Percentiles rank a stretch among this genome's conserved stretches.
Conservation (phyloP, 2,113 vertebrate genomes). For the Halcyon malimbica region DNA sequence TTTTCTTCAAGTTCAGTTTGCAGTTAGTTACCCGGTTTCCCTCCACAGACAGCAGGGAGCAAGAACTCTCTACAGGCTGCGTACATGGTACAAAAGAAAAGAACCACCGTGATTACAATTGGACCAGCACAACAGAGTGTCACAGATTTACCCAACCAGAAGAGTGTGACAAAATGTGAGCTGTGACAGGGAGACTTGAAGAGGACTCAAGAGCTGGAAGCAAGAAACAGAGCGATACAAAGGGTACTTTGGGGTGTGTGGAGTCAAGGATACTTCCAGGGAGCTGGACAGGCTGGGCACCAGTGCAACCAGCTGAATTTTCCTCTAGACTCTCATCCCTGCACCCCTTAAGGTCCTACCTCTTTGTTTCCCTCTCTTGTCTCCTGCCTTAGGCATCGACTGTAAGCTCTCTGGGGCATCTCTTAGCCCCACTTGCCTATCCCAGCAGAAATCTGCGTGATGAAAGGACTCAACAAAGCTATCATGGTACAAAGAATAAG, state of each 20-base stretch:
- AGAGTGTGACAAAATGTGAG: not conserved
- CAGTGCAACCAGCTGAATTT: not conserved
- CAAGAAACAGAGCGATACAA: not conserved
- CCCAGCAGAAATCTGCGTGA: not conserved
- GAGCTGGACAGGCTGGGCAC: not conserved
- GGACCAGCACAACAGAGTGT: not conserved
- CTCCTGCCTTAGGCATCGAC: not conserved
- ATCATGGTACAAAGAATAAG: not conserved
- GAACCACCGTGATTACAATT: rapidly evolving
- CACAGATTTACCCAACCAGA: not conserved
- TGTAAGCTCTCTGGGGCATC: not conserved
- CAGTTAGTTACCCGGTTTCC: not conserved
- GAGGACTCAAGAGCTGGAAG: not conserved
- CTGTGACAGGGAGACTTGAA: not conserved
- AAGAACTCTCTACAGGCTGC: too few species aligned
- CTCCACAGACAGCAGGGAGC: not conserved
- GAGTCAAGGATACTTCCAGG: not conserved
- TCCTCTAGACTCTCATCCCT: not conserved
- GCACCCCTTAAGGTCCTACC: not conserved
- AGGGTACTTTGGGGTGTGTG: not conserved
- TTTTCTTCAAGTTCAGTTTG: not conserved
- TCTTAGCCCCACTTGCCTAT: not conserved
- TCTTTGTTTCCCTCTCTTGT: not conserved
- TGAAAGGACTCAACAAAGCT: conserved; percentile 34
- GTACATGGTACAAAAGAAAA: not conserved